Base-by-base conservation (phyloP, 2,888 invertebrate genomes). In the Limnephilus rhombicus region DNA sequence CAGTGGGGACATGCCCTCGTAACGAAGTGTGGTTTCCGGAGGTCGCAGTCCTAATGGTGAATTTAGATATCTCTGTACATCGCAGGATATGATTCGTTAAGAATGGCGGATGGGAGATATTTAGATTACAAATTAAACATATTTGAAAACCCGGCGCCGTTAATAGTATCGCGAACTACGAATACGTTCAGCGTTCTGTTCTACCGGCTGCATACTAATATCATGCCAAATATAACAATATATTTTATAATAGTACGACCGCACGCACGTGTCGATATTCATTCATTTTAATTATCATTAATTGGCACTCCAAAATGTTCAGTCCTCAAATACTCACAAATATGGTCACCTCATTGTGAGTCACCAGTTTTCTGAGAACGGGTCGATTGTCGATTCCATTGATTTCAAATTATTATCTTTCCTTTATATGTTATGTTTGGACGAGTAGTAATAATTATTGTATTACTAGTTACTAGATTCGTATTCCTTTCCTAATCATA, bases 31-130 rank as follows among this genome's bases (percentile, higher is more conserved):
- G 68, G 24, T 68, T 68, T 68, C 68, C 68, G 68, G 68, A 68
- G 18, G 68, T 68, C 68, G 24, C 1, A 68, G 68, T 68, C 68
- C 7, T 18, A 68, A 68, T 68, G 24, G 68, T 68, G 68, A 68
- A 68, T 82, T 82, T 34, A 31, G 34, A 34, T 82, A 82, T 31
- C 82, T 34, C 82, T 34, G 82, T 34, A 31, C 34, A 81, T 68
- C 83, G 80, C 90, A 90, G 90, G 90, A 90, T 90, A 68, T 53
- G 90, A 90, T 85, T 90, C 90, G 90, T 90, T 90, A 90, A 82
- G 90, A 90, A 45, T 90, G 53, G 90, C 90, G 90, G 90, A 90
- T 90, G 90, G 85, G 85, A 90, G 85, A 90, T 90, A 90, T 90
- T 90, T 90, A 82, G 85, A 90, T 90, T 90, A 90, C 85, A 90